Evolutionary conservation across 2,888 invertebrate genomes (phyloP), one percentile per base, ranked within the genome.

Genomic region (Keiferia lycopersicella): DNA sequence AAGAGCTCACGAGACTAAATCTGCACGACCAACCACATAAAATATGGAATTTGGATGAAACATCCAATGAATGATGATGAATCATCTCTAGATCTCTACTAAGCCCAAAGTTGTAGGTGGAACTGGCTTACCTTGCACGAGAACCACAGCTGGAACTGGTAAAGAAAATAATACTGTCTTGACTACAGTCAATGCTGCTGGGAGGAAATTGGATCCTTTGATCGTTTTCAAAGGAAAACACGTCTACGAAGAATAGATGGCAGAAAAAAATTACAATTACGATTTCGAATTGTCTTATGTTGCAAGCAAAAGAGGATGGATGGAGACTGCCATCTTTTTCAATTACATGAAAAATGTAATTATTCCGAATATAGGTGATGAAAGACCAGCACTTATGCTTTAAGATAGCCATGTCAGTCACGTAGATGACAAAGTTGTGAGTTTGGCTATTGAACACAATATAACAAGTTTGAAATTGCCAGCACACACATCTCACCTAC

Each of bases 241-340:
- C 64, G 67, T 73, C 12, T 76, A 68, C 69, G 69, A 74, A 39
- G 61, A 67, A 20, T 77, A 73, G 75, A 73, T 75, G 69, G 69
- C 70, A 8, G 7, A 30, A 20, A 8, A 34, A 34, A 59, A 39
- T 20, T 67, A 67, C 22, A 62, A 71, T 14, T 68, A 73, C 59
- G 69, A 75, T 64, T 74, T 76, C 64, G 71, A 76, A 48, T 66
- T 77, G 1, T 57, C 78, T 18, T 77, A 77, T 69, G 73, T 75
- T 8, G 80, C 82, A 1, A 80, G 78, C 53, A n/a, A 14, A 14
- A 45, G 7, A 45, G 45, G 45, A 45, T 45, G n/a, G 45, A 45
- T 45, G 45, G 45, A 45, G 45, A n/a, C 45, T n/a, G 45, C 7
- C n/a, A 45, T 45, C 3, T 45, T 45, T n/a, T n/a, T n/a, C 10